Conservation (phyloP, 2,797 vertebrate genomes). For the Acomys russatus region DNA sequence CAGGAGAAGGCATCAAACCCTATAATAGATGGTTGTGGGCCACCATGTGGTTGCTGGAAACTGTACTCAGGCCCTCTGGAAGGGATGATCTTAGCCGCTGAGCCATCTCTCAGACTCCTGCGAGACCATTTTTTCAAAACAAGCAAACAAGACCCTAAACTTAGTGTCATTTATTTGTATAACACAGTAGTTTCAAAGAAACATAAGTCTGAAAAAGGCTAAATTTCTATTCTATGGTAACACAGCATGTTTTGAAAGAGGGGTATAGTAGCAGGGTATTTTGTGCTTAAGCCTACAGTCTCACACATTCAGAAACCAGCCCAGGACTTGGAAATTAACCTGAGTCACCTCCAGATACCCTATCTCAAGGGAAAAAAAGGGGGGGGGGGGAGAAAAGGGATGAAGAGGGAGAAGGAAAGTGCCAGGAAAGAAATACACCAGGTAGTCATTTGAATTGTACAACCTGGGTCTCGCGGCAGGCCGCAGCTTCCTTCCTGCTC, state of each 20-base stretch:
- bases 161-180: not conserved
- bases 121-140: not conserved
- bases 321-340: not conserved
- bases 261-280: not conserved
- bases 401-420: not conserved
- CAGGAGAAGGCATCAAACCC: too few species aligned
- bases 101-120: too few species aligned
- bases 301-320: not conserved
- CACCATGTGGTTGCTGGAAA: too few species aligned
- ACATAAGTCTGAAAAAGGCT: not conserved
- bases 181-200: constrained; percentile 22
- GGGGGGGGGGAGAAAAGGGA: not conserved
- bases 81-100: too few species aligned
- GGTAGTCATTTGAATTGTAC: not conserved
- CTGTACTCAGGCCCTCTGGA: too few species aligned
- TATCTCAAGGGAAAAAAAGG: not conserved
- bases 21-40: too few species aligned
- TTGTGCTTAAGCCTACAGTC: not conserved
- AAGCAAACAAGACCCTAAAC: not conserved
- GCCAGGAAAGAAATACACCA: not conserved
- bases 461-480: not conserved
- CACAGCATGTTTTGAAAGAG: constrained; percentile 32
- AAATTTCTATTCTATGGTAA: not conserved
- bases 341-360: not conserved
- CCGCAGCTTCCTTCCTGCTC: constrained; percentile 30